Evolutionary conservation across 2,888 invertebrate species (phyloP).

Genomic region (Papilio protenor): DNA sequence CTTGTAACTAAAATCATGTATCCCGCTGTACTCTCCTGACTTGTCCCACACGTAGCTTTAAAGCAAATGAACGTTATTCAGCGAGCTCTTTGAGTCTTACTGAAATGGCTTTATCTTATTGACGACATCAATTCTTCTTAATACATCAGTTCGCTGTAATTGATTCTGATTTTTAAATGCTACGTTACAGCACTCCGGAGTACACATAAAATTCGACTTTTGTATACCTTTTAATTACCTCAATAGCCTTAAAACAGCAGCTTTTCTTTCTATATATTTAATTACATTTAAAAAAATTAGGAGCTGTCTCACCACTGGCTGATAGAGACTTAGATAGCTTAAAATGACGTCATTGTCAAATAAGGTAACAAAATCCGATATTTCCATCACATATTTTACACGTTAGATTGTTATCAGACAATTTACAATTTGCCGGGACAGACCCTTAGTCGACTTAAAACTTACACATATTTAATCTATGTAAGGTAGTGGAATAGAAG

Average conservation of each 20-base stretch:
- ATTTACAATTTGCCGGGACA: too few species aligned
- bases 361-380: too few species aligned
- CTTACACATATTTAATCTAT: too few species aligned
- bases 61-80: conserved; percentile 51
- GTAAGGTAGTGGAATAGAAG: too few species aligned
- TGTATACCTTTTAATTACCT: conserved; percentile 1
- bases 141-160: conserved; percentile 35
- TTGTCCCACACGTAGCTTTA: conserved; percentile 7
- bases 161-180: conserved; percentile 26
- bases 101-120: conserved; percentile 44
- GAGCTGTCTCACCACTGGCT: too few species aligned
- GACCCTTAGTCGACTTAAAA: too few species aligned
- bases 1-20: not conserved
- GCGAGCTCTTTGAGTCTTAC: conserved; percentile 40
- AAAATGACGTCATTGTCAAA: too few species aligned
- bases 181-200: not conserved
- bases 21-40: not conserved
- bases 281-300: not conserved
- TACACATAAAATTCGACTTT: not conserved
- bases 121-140: conserved; percentile 42
- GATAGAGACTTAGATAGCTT: too few species aligned
- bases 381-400: too few species aligned
- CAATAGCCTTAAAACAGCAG: not conserved
- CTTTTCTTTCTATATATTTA: not conserved
- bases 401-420: too few species aligned